phyloP scores from a whole-genome alignment of 2,888 invertebrate genomes.

The Hypercompe scribonia region DNA sequence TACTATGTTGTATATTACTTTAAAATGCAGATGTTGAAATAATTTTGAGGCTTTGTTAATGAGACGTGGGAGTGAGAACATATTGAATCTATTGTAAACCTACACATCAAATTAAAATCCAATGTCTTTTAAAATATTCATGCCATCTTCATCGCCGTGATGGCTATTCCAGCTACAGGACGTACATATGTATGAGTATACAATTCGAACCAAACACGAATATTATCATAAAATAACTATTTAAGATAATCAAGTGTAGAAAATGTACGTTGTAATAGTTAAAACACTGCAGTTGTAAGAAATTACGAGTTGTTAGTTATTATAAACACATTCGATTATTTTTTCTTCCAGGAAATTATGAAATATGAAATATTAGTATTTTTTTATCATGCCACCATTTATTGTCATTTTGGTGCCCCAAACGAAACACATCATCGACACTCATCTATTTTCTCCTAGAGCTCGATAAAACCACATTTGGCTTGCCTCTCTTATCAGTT shows the following conservation, averaged over 20 bases:
- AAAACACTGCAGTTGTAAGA: no score
- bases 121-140: no score
- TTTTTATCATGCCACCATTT: not conserved
- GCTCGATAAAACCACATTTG: constrained; percentile 39
- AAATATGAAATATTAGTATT: not conserved
- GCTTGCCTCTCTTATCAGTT: constrained; percentile 34
- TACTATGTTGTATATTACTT: not conserved
- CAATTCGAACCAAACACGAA: no score
- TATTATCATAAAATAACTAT: not conserved
- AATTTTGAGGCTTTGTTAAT: not conserved
- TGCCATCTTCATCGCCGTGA: no score
- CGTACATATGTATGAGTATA: no score
- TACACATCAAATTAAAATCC: no score
- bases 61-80: no score
- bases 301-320: no score
- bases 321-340: not conserved
- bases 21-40: not conserved
- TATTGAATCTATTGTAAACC: not conserved
- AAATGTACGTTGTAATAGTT: no score
- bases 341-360: not conserved
- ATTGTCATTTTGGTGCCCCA: constrained; percentile 13
- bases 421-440: constrained; percentile 26
- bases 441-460: constrained; percentile 27
- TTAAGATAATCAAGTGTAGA: no score
- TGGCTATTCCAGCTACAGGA: no score